Evolutionary conservation across 2,113 vertebrate genomes (phyloP).

Genomic region (Sinocyclocheilus anshuiensis): DNA sequence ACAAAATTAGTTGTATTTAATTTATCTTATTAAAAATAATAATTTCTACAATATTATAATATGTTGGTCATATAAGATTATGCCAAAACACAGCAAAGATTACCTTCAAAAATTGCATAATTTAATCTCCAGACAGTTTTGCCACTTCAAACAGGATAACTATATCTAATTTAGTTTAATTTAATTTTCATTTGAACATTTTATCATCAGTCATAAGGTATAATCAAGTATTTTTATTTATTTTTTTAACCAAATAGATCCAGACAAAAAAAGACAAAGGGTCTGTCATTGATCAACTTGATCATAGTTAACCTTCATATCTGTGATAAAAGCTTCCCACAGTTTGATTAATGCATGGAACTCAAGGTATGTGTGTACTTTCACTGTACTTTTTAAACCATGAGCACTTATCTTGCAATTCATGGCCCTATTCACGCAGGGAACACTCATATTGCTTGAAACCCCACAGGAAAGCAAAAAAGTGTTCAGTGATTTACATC

Average conservation of each 20-base stretch:
- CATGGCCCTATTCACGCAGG: background rate
- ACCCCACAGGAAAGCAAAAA: conserved; percentile 13
- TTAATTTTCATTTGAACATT: no score
- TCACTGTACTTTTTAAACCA: background rate
- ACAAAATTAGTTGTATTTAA: no score
- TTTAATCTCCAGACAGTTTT: no score
- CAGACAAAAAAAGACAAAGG: background rate
- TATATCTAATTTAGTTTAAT: background rate
- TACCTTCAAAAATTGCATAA: no score
- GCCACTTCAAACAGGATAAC: background rate
- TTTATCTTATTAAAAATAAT: no score
- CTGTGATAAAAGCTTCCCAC: background rate
- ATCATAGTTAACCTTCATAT: background rate
- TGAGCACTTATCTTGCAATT: conserved; percentile 14
- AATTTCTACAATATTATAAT: no score
- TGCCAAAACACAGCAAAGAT: no score
- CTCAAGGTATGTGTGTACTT: background rate
- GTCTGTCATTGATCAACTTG: background rate
- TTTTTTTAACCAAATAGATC: background rate
- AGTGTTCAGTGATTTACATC: conserved; percentile 30
- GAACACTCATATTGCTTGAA: background rate
- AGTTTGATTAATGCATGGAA: background rate
- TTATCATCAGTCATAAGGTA: background rate
- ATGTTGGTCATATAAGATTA: no score
- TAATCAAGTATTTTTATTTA: no score